These are phyloP conservation scores for Zaprionus gabonicus DNA, from an alignment of 1,140 invertebrate genomes.

Conservation along the genomic window DNA sequence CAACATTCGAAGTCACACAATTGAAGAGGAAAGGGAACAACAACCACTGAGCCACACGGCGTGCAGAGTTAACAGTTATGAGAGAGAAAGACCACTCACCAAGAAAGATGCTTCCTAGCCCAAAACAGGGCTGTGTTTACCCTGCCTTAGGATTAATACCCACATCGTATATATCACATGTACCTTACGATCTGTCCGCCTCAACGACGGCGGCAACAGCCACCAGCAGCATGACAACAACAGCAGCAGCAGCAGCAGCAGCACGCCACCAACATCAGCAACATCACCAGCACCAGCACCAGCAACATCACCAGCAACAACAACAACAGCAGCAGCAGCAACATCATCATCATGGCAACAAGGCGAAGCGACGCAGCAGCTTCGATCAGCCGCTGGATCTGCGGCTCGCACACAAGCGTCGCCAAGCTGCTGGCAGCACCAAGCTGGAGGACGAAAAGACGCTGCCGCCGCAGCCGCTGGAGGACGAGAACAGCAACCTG, in stretches of 20 bases:
- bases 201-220: slow-evolving; percentile 55
- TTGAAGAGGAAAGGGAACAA: background rate
- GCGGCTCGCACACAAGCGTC: slow-evolving; percentile 90
- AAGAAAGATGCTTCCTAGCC: slow-evolving; percentile 90
- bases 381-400: slow-evolving; percentile 92
- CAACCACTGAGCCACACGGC: slow-evolving; percentile 28
- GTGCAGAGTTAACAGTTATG: slow-evolving; percentile 85
- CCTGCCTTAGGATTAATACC: slow-evolving; percentile 87
- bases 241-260: slow-evolving; percentile 33
- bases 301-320: slow-evolving; percentile 40
- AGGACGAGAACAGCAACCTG: slow-evolving; percentile 70
- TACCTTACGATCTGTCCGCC: slow-evolving; percentile 85
- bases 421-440: slow-evolving; percentile 13
- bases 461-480: slow-evolving; percentile 41
- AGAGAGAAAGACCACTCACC: slow-evolving; percentile 92
- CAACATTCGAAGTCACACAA: slow-evolving; percentile 9
- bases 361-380: slow-evolving; percentile 81
- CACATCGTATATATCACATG: slow-evolving; percentile 81
- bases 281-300: slow-evolving; percentile 40
- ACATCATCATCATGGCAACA: slow-evolving; percentile 54
- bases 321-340: slow-evolving; percentile 31
- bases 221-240: slow-evolving; percentile 45
- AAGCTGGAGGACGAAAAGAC: slow-evolving; percentile 56
- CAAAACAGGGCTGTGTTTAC: slow-evolving; percentile 90
- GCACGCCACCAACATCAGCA: slow-evolving; percentile 32